These are phyloP conservation scores for Calliopum simillimum DNA, from an alignment of 2,888 invertebrate genomes.

Conservation along the genomic window DNA sequence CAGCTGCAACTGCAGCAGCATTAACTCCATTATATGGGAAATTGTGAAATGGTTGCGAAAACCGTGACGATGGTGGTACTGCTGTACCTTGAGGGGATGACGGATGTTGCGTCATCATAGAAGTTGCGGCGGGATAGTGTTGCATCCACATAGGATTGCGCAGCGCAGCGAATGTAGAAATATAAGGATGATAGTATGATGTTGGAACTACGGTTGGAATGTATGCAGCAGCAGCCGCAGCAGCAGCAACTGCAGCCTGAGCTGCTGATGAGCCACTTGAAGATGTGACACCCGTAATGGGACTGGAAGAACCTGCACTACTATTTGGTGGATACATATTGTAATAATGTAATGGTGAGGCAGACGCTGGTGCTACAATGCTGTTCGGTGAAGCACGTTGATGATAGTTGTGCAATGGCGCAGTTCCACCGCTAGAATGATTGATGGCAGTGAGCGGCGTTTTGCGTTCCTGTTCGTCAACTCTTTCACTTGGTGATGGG, in stretches of 20 bases:
- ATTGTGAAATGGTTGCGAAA: conserved; percentile 65
- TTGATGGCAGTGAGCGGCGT: conserved; percentile 33
- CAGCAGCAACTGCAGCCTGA: conserved; percentile 56
- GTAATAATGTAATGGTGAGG: conserved; percentile 63
- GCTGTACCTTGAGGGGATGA: conserved; percentile 56
- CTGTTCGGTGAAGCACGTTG: conserved; percentile 58
- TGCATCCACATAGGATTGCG: conserved; percentile 70
- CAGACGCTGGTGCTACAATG: conserved; percentile 43
- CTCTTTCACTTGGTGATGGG: conserved; percentile 55
- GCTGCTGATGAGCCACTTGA: conserved; percentile 47
- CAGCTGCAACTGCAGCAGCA: conserved; percentile 58
- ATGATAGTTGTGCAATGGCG: conserved; percentile 44
- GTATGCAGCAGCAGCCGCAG: conserved; percentile 63
- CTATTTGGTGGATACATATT: conserved; percentile 62
- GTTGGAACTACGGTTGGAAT: conserved; percentile 63
- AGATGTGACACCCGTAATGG: conserved; percentile 52
- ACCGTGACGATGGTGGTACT: conserved; percentile 61
- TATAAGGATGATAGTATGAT: conserved; percentile 64
- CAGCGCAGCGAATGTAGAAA: conserved; percentile 67
- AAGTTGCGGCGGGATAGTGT: conserved; percentile 66
- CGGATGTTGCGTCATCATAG: conserved; percentile 54
- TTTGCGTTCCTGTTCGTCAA: conserved; percentile 51
- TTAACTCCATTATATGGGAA: conserved; percentile 64
- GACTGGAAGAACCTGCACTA: conserved; percentile 53
- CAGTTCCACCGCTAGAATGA: conserved; percentile 26